phyloP scores from a whole-genome alignment of 37 sponge, comb jelly and placozoan species.

The Crambe crambe region DNA sequence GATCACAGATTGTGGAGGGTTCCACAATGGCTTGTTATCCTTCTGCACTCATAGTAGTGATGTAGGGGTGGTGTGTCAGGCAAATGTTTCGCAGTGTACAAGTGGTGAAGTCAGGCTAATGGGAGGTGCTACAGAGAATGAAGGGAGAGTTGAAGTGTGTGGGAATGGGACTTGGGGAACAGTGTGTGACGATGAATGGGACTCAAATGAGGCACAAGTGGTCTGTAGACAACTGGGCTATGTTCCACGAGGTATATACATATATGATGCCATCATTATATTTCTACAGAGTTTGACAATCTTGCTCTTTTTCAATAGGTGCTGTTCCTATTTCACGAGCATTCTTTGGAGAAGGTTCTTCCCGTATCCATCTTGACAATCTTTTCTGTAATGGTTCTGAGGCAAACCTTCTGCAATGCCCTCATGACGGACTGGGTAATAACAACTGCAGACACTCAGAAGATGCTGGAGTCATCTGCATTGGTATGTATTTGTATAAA shows the following conservation, averaged over 20 bases:
- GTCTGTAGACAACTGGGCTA: constrained; percentile 51
- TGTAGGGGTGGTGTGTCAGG: constrained; percentile 52
- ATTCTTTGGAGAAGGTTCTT: constrained; percentile 32
- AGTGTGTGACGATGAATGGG: constrained; percentile 60
- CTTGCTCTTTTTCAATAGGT: background rate
- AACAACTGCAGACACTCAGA: constrained; percentile 35
- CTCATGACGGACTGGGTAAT: background rate
- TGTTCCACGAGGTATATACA: constrained; percentile 6
- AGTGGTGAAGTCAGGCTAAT: constrained; percentile 21
- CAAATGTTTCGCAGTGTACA: background rate
- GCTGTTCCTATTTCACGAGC: constrained; percentile 16
- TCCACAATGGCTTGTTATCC: background rate
- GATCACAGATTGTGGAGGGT: constrained; percentile 17
- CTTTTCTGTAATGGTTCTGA: constrained; percentile 20
- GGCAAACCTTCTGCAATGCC: constrained; percentile 8
- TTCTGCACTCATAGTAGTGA: constrained; percentile 35
- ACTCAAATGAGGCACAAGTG: constrained; percentile 16
- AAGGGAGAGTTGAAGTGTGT: constrained; percentile 49
- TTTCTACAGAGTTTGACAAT: background rate
- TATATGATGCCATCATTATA: background rate
- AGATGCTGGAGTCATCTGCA: constrained; percentile 54
- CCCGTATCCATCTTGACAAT: constrained; percentile 26
- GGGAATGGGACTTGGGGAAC: constrained; percentile 43
- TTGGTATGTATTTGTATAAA: constrained; percentile 9
- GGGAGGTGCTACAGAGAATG: constrained; percentile 1